Percentiles rank a stretch among this genome's conserved stretches.
Conservation (phyloP, 2,113 vertebrate genomes). For the Leucopternis melanops region DNA sequence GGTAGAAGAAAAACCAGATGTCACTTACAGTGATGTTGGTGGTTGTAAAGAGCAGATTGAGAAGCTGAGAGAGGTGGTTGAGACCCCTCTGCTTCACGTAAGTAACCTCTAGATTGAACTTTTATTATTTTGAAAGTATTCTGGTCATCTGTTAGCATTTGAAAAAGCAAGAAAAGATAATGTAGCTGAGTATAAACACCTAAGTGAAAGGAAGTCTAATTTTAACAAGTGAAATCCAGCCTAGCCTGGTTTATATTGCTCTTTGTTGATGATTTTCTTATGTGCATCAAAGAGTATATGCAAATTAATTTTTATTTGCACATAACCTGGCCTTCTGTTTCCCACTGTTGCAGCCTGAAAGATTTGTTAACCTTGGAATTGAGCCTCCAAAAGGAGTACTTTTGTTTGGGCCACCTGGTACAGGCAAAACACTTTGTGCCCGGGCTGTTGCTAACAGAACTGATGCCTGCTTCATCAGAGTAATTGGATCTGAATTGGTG, state of each 20-base stretch:
- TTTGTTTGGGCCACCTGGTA: constrained; percentile 95
- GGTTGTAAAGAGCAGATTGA: constrained; percentile 99
- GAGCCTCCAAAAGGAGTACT: constrained; percentile 97
- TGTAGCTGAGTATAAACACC: not conserved
- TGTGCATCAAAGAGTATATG: too few species aligned
- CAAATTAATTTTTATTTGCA: not conserved
- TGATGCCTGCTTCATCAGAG: constrained; percentile 96
- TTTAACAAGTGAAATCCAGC: not conserved
- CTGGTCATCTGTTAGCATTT: not conserved
- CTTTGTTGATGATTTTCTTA: not conserved
- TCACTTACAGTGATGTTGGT: constrained; percentile 98
- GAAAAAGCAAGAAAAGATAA: not conserved
- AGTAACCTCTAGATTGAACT: constrained; percentile 50
- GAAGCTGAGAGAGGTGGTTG: constrained; percentile 96
- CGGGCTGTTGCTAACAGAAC: constrained; percentile 96
- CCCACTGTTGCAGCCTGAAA: constrained; percentile 82
- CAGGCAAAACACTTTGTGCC: constrained; percentile 96
- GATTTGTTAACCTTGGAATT: constrained; percentile 97
- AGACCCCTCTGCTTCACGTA: constrained; percentile 96
- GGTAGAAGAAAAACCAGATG: constrained; percentile 98
- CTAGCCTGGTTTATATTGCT: not conserved
- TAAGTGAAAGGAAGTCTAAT: not conserved
- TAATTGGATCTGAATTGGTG: constrained; percentile 95
- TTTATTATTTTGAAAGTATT: not conserved
- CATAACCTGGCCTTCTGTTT: not conserved